A percentile compares a stretch with the other conserved stretches of the same genome.
Conservation (phyloP, 1,140 invertebrate genomes). For the Heliconius eleuchia region DNA sequence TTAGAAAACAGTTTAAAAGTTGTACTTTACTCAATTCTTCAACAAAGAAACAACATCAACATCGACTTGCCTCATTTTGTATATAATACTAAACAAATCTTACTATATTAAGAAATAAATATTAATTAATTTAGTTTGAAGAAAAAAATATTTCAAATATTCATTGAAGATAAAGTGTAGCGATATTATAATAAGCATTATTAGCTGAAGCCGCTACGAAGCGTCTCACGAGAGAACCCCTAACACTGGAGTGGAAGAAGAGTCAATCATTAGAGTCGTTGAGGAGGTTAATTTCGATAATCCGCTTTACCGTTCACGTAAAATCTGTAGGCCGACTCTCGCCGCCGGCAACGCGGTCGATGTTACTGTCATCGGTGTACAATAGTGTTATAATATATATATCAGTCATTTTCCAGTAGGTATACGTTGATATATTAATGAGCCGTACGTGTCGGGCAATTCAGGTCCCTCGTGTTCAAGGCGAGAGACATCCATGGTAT, state of each 20-base stretch:
- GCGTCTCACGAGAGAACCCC: slow-evolving; percentile 39
- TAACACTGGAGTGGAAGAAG: slow-evolving; percentile 46
- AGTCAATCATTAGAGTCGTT: slow-evolving; percentile 62
- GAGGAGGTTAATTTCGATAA: slow-evolving; percentile 72
- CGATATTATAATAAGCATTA: slow-evolving; percentile 43
- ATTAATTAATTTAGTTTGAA: slow-evolving; percentile 12
- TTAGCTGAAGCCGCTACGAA: slow-evolving; percentile 37
- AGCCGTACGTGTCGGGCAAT: slow-evolving; percentile 20
- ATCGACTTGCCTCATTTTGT: slow-evolving; percentile 20
- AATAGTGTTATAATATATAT: not conserved
- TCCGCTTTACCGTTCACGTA: slow-evolving; percentile 57
- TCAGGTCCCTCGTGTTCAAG: slow-evolving; percentile 22
- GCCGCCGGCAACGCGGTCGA: slow-evolving; percentile 22
- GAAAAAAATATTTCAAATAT: slow-evolving; percentile 21
- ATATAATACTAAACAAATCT: slow-evolving; percentile 13
- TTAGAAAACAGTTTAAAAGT: not conserved
- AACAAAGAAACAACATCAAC: slow-evolving; percentile 35
- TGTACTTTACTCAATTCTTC: slow-evolving; percentile 6
- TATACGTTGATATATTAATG: slow-evolving; percentile 24
- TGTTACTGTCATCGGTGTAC: slow-evolving; percentile 27
- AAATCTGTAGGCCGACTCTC: slow-evolving; percentile 43
- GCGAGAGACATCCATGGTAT: slow-evolving; percentile 31
- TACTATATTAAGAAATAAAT: not conserved
- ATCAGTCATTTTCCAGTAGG: not conserved
- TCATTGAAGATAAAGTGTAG: slow-evolving; percentile 30